Conservation (phyloP, 2,113 vertebrate genomes). For the Nothobranchius kuhntae region DNA sequence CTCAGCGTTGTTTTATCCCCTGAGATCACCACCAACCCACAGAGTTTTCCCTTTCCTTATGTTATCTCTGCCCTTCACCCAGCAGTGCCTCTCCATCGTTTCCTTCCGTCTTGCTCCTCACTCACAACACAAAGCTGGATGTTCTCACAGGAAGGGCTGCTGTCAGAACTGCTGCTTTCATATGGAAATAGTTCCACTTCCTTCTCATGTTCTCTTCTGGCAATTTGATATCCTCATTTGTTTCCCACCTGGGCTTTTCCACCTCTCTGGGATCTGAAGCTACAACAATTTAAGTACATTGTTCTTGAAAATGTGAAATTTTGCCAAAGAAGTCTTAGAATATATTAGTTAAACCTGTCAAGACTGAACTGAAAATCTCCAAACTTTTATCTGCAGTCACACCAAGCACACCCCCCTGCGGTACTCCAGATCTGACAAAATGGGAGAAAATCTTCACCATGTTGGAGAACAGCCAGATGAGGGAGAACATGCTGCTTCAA, state of each 20-base stretch:
- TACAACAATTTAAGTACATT: too few species aligned
- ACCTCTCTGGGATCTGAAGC: neutral
- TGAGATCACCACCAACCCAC: neutral
- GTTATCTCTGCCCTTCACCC: conserved; percentile 7
- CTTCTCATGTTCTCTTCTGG: conserved; percentile 13
- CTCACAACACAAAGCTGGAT: conserved; percentile 5
- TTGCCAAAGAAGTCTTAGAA: too few species aligned
- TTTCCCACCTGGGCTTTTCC: neutral
- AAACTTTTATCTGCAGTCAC: conserved; percentile 46
- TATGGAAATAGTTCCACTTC: conserved; percentile 13
- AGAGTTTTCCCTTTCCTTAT: neutral
- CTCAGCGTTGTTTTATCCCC: conserved; percentile 11
- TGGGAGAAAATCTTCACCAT: conserved; percentile 98
- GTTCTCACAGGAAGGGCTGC: conserved; percentile 21
- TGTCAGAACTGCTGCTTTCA: neutral
- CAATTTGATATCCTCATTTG: conserved; percentile 10
- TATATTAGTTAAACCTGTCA: too few species aligned
- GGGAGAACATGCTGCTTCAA: conserved; percentile 92
- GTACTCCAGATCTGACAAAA: conserved; percentile 79
- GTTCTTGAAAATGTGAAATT: too few species aligned
- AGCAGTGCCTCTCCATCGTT: conserved; percentile 26
- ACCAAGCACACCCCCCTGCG: conserved; percentile 75
- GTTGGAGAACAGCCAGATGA: conserved; percentile 98
- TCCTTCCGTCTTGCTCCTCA: conserved; percentile 17
- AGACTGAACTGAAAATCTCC: too few species aligned